These are phyloP conservation scores for Minunthozetes semirufus DNA, from an alignment of 2,888 invertebrate species.

Conservation along the genomic window DNA sequence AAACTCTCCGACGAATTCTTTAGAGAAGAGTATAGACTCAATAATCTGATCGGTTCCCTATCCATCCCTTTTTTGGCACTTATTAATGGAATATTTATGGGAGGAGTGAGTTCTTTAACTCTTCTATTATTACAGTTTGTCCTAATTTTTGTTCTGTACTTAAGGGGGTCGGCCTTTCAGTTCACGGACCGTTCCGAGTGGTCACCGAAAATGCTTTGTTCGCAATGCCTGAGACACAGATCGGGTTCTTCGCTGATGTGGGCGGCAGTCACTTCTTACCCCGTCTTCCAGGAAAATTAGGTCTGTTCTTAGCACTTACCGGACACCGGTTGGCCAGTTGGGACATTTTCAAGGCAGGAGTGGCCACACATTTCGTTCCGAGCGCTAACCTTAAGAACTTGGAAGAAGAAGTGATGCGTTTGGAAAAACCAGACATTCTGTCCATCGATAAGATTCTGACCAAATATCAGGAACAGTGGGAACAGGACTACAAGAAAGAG, in stretches of 20 bases:
- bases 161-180: constrained; percentile 78
- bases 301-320: constrained; percentile 81
- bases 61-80: constrained; percentile 84
- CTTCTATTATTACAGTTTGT: not conserved
- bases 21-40: constrained; percentile 72
- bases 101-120: constrained; percentile 57
- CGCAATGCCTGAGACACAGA: constrained; percentile 99
- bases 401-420: constrained; percentile 55
- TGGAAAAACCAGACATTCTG: constrained; percentile 52
- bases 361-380: constrained; percentile 75
- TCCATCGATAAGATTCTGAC: constrained; percentile 43
- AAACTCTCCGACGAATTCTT: constrained; percentile 65
- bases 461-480: constrained; percentile 43
- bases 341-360: constrained; percentile 76
- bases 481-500: constrained; percentile 50
- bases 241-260: constrained; percentile 91
- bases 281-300: constrained; percentile 72
- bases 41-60: constrained; percentile 75
- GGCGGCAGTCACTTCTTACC: constrained; percentile 89
- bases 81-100: constrained; percentile 95
- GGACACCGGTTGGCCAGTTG: constrained; percentile 66
- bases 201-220: constrained; percentile 90
- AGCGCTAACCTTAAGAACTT: constrained; percentile 57
- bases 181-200: constrained; percentile 84
- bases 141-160: not conserved